Evolutionary conservation across 2,888 invertebrate genomes (phyloP).

Genomic region (Synanthedon vespiformis): DNA sequence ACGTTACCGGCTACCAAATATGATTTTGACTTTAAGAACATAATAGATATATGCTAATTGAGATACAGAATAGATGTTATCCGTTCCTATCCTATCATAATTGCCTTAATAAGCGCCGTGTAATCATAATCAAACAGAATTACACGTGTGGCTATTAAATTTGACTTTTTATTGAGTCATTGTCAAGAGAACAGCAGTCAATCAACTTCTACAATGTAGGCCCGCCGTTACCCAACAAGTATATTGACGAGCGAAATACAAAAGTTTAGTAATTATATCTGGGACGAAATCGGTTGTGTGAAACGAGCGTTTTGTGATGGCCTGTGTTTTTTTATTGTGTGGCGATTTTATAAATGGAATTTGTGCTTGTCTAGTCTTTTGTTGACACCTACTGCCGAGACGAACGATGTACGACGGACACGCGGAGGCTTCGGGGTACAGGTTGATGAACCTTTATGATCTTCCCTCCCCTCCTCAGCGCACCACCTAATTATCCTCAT

Average conservation of each 20-base stretch:
- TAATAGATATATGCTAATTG: constrained; percentile 29
- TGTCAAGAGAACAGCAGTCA: constrained; percentile 21
- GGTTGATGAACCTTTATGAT: constrained; percentile 24
- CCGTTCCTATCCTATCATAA: constrained; percentile 42
- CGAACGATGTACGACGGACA: constrained; percentile 17
- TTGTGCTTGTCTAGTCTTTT: constrained; percentile 1
- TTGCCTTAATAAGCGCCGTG: constrained; percentile 53
- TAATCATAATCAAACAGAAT: constrained; percentile 58
- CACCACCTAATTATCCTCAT: constrained; percentile 43
- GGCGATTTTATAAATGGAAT: not conserved
- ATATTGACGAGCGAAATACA: constrained; percentile 13
- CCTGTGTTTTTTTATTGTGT: not conserved
- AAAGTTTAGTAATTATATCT: constrained; percentile 39
- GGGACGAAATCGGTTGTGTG: constrained; percentile 21
- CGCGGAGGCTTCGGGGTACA: constrained; percentile 33
- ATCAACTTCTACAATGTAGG: constrained; percentile 26
- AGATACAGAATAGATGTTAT: constrained; percentile 37
- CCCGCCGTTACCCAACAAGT: not conserved
- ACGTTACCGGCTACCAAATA: constrained; percentile 16
- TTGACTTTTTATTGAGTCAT: constrained; percentile 35
- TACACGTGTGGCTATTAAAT: constrained; percentile 39
- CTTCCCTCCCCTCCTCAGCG: constrained; percentile 18
- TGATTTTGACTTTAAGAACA: constrained; percentile 21
- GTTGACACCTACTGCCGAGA: constrained; percentile 3
- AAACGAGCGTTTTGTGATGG: constrained; percentile 13